Conservation (phyloP, 2,888 invertebrate genomes). For the Cerastis leucographa region DNA sequence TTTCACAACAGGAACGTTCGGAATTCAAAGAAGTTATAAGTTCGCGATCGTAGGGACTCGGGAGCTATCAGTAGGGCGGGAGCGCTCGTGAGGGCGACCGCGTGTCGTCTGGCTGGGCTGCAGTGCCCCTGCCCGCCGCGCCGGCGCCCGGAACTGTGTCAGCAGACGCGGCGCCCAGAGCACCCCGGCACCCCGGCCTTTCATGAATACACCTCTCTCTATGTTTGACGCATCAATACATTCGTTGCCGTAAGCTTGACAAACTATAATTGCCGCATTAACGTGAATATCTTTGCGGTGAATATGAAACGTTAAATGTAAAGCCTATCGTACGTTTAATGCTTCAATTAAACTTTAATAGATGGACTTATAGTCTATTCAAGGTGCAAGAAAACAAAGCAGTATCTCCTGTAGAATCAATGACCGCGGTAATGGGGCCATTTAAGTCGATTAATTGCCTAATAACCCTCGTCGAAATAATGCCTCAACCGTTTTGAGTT, state of each 20-base stretch:
- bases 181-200: constrained; percentile 81
- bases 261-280: constrained; percentile 74
- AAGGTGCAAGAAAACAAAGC: constrained; percentile 36
- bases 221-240: constrained; percentile 84
- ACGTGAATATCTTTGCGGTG: constrained; percentile 43
- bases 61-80: constrained; percentile 74
- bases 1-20: constrained; percentile 63
- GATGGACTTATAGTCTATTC: constrained; percentile 4
- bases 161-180: constrained; percentile 84
- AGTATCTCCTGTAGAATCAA: constrained; percentile 35
- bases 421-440: constrained; percentile 42
- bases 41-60: constrained; percentile 68
- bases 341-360: constrained; percentile 15
- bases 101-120: constrained; percentile 88
- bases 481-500: constrained; percentile 35
- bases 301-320: constrained; percentile 47
- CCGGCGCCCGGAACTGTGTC: constrained; percentile 90
- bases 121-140: constrained; percentile 84
- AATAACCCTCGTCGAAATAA: constrained; percentile 43
- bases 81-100: constrained; percentile 84
- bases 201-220: constrained; percentile 82
- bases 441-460: constrained; percentile 57
- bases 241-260: constrained; percentile 75
- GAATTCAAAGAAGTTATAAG: constrained; percentile 73
- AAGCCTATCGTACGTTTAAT: constrained; percentile 18